Conservation (phyloP, 1,140 invertebrate species). For the Drosophila prosaltans region DNA sequence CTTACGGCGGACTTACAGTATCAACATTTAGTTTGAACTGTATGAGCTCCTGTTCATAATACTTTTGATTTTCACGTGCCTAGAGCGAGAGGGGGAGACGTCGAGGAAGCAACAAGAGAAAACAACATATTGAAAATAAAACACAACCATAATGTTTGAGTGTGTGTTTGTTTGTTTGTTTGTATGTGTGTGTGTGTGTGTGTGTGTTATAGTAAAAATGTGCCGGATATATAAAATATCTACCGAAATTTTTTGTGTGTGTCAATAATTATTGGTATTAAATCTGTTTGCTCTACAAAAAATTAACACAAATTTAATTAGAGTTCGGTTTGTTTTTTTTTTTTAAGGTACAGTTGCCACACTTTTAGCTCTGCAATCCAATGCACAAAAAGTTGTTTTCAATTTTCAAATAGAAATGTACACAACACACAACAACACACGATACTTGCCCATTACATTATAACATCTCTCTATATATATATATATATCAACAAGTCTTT, state of each 20-base stretch:
- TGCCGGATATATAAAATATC: conserved; percentile 64
- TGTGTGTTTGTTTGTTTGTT: conserved; percentile 29
- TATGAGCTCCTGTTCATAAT: conserved; percentile 80
- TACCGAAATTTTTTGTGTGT: conserved; percentile 58
- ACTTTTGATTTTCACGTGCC: conserved; percentile 82
- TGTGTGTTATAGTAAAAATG: background rate
- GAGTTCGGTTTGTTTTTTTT: conserved; percentile 19
- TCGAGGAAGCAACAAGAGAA: conserved; percentile 59
- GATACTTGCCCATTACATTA: conserved; percentile 60
- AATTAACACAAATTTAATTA: conserved; percentile 34
- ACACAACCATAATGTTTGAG: conserved; percentile 44
- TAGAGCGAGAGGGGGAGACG: conserved; percentile 46
- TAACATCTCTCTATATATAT: conserved; percentile 4
- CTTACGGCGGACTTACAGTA: conserved; percentile 72
- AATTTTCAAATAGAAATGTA: conserved; percentile 79
- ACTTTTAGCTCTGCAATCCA: conserved; percentile 53
- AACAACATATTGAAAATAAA: conserved; percentile 54
- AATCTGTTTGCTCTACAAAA: conserved; percentile 41
- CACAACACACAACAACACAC: conserved; percentile 42
- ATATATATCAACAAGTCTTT: background rate
- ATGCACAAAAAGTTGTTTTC: conserved; percentile 83
- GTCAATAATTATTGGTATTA: conserved; percentile 20
- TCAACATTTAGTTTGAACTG: conserved; percentile 81
- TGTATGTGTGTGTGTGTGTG: conserved; percentile 29
- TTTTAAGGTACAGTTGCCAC: conserved; percentile 10